Evolutionary conservation across 2,113 vertebrate species (phyloP), one percentile per base, ranked within the genome.

Genomic region (Acrocephalus arundinaceus): DNA sequence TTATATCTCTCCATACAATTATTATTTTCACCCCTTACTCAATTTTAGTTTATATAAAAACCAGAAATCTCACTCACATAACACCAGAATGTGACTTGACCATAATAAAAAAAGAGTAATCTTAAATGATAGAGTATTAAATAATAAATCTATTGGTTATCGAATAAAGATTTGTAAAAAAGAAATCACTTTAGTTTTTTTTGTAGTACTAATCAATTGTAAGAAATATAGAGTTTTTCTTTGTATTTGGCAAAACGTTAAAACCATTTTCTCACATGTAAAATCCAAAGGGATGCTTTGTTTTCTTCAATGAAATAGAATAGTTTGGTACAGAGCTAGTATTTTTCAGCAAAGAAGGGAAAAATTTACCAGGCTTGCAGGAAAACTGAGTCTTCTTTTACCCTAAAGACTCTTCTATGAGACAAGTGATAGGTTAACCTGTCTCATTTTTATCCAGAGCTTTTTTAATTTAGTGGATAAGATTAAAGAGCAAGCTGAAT

Each of bases 391-490:
- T 85, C 79, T 57, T 91, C 43, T 75, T 83, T 93, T 91, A 63
- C 62, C n/a, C 52, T 78, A 85, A 91, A 89, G 30, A 72, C 61
- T 24, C 65, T 91, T 74, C 51, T 62, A 31, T 58, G 65, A 93
- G 92, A 84, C 62, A 88, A 95, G 65, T 82, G 57, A 43, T 97
- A 73, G 85, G 68, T 90, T 87, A 96, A 83, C 93, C 52, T 63
- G 30, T 87, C 73, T 97, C 74, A 75, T 91, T 59, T 91, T 96
- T 79, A 78, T 45, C 81, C 92, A 82, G 89, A 85, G 43, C 66
- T 59, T 89, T 96, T 89, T 82, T 63, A 92, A 92, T 94, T 87
- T 94, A 94, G 75, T 94, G 94, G 62, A 79, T 95, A 85, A 96
- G 88, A 87, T 76, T 90, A 87, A 83, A 92, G 73, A 59, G 37